These are phyloP conservation scores for Catalaphyllia jardinei DNA, from an alignment of 64 coral and sea anemone species.

Conservation along the genomic window DNA sequence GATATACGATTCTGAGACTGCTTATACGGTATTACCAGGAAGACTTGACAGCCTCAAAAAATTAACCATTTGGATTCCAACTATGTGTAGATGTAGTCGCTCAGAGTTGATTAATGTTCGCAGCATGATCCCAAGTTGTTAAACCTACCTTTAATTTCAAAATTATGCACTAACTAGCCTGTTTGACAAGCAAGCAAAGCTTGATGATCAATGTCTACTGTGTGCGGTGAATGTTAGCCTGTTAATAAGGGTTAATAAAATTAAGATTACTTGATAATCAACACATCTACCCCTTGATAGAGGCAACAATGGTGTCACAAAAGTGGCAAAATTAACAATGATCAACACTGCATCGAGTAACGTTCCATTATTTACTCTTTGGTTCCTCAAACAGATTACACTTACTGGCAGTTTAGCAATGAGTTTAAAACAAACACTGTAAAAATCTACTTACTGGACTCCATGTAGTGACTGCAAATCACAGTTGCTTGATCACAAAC, in stretches of 20 bases:
- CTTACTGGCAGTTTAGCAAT: too few relatives aligned
- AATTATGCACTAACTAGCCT: neutral
- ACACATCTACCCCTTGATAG: slow-evolving; percentile 51
- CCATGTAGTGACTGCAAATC: too few relatives aligned
- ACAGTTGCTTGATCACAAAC: neutral
- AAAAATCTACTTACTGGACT: too few relatives aligned
- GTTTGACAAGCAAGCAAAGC: neutral
- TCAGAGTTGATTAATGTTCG: neutral
- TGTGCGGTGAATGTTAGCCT: slow-evolving; percentile 27
- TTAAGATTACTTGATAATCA: slow-evolving; percentile 57
- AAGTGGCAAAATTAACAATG: slow-evolving; percentile 36
- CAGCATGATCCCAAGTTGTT: neutral
- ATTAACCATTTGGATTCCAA: too few relatives aligned
- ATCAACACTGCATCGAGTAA: slow-evolving; percentile 19
- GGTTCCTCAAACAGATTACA: neutral
- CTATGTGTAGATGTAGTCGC: too few relatives aligned
- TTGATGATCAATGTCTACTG: neutral
- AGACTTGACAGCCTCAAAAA: too few relatives aligned
- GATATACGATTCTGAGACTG: too few relatives aligned
- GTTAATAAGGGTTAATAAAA: slow-evolving; percentile 33
- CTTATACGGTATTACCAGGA: too few relatives aligned
- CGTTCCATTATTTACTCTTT: neutral
- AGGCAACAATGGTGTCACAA: slow-evolving; percentile 44
- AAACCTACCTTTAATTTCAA: neutral
- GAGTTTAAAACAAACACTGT: too few relatives aligned